These are phyloP conservation scores for Chiroxiphia lanceolata DNA, from an alignment of 2,797 vertebrate genomes.

Conservation along the genomic window DNA sequence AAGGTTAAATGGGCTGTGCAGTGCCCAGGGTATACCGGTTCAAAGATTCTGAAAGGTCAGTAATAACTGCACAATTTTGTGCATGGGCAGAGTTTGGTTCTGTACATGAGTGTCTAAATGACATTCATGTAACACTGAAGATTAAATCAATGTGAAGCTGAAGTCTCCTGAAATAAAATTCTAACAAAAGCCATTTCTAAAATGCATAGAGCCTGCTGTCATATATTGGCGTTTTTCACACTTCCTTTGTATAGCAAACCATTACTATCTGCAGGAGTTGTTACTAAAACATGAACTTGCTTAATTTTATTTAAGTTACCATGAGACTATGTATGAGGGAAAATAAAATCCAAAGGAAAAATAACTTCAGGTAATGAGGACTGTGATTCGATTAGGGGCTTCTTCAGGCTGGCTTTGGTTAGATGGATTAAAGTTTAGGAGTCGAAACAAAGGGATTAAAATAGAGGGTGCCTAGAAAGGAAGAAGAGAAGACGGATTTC, in stretches of 20 bases:
- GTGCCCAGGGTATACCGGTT: background rate
- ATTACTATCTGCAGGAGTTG: background rate
- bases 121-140: background rate
- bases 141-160: background rate
- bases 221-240: background rate
- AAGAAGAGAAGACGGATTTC: background rate
- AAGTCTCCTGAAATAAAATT: background rate
- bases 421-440: background rate
- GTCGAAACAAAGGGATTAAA: background rate
- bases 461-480: background rate
- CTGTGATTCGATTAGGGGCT: background rate
- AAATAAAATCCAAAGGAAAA: background rate
- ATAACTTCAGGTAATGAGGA: background rate
- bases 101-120: background rate
- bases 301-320: background rate
- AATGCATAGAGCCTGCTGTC: background rate
- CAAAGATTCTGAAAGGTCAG: background rate
- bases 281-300: background rate
- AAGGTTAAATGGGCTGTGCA: background rate
- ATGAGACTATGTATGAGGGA: background rate
- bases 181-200: background rate
- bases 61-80: background rate
- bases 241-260: background rate
- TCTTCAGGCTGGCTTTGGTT: background rate
- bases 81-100: background rate